Percentiles rank a stretch among this genome's conserved stretches.
Conservation (phyloP, 2,888 invertebrate genomes). For the Caenorhabditis sp. region DNA sequence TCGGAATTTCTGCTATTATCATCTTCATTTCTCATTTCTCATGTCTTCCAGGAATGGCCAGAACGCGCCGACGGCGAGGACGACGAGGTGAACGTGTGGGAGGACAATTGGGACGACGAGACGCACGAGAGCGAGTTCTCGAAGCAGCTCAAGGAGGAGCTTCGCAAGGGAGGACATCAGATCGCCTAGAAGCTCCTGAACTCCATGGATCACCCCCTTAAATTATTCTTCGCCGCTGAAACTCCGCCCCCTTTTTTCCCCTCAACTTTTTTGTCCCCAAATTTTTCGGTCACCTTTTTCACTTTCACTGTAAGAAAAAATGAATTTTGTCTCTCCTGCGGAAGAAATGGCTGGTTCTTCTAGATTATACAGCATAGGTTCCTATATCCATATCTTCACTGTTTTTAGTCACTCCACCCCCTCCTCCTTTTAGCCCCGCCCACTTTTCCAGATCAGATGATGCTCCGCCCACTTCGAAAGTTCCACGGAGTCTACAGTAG, state of each 20-base stretch:
- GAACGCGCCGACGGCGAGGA: slow-evolving; percentile 86
- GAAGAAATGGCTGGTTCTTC: background rate
- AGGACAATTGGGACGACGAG: slow-evolving; percentile 99
- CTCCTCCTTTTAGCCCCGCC: background rate
- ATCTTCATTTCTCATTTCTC: background rate
- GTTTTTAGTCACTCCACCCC: background rate
- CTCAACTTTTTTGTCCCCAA: background rate
- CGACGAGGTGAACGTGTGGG: slow-evolving; percentile 96
- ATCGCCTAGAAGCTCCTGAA: slow-evolving; percentile 33
- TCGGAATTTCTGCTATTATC: too few relatives aligned
- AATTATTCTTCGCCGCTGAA: background rate
- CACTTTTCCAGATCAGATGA: slow-evolving; percentile 4
- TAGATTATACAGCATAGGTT: slow-evolving; percentile 34
- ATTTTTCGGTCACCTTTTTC: background rate
- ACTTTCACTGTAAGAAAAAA: slow-evolving; percentile 22
- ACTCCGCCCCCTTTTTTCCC: background rate
- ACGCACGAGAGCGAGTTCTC: slow-evolving; percentile 98
- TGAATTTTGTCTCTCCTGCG: slow-evolving; percentile 2
- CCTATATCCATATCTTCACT: slow-evolving; percentile 14
- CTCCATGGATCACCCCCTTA: background rate
- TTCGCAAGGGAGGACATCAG: slow-evolving; percentile 71
- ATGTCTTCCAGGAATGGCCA: slow-evolving; percentile 85
- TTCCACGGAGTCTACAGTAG: background rate
- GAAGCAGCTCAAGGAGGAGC: slow-evolving; percentile 89
- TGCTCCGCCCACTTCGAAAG: background rate